Evolutionary conservation across 64 coral and sea anemone species (phyloP), one percentile per base, ranked within the genome.

Genomic region (Porites lutea): DNA sequence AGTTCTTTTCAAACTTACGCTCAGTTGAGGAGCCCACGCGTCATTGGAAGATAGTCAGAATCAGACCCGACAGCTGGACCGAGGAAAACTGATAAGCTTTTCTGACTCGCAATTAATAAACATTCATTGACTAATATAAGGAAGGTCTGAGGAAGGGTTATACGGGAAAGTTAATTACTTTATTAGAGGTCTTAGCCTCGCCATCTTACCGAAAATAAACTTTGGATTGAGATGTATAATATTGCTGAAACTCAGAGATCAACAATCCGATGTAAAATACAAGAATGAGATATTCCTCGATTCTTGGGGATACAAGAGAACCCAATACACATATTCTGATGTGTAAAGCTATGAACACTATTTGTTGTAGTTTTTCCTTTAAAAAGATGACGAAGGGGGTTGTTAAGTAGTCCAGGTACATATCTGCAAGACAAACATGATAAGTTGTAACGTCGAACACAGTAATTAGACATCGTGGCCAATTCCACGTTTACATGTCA

Each of bases 351-450:
- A 83, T 83, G 11, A 83, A 83, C 6, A 67, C 19, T 13, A 63
- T 3, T 27, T 83, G 16, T 16, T 13, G 62, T 23, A 83, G 21
- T 27, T 64, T 16, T 9, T n/a, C 21, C 57, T 83, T 83, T 15
- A 67, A 3, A 11, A 83, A 83, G 44, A 61, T 61, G 4, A 83
- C 80, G 14, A 83, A 13, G 23, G 80, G 57, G 3, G 57, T 65
- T 19, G 13, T 16, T 6, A 83, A n/a, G 80, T 18, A 83, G 15
- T 23, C 52, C 1, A 83, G 27, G 80, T 83, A 83, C 18, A 12
- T 64, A 9, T 83, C 80, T 83, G 80, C 18, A 69, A 69, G 81
- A 84, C 62, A 68, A 15, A 84, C 13, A 47, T 43, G 7, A 9
- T 57, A 7, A 9, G 7, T 57, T 9, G 7, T 57, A 57, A 6